Conservation (phyloP, 1,140 invertebrate genomes). For the Papilio glaucus region DNA sequence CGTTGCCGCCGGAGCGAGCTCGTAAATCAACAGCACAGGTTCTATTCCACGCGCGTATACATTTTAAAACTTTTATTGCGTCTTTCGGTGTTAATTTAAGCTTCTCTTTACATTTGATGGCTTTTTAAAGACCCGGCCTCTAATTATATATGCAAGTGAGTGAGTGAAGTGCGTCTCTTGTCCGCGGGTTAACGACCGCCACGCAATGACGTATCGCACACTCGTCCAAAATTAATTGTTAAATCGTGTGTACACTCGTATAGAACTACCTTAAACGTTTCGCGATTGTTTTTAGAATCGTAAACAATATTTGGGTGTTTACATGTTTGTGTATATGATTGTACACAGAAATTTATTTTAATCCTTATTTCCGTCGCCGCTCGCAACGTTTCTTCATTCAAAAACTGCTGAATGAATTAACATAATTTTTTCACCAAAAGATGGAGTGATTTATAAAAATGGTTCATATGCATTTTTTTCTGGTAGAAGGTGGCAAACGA, state of each 20-base stretch:
- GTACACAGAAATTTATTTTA: no score
- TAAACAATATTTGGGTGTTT: no score
- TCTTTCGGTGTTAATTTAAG: constrained; percentile 18
- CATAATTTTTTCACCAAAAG: no score
- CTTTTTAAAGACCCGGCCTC: constrained; percentile 16
- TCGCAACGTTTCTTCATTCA: no score
- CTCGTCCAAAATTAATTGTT: not conserved
- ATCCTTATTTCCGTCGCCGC: no score
- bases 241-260: not conserved
- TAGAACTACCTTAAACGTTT: not conserved
- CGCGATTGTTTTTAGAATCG: no score
- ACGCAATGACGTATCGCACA: not conserved
- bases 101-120: constrained; percentile 25
- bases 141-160: constrained; percentile 10
- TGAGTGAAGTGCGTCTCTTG: not conserved
- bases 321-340: no score
- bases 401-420: no score
- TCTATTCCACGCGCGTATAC: constrained; percentile 5
- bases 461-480: no score
- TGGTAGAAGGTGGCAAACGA: no score
- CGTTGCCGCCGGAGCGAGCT: not conserved
- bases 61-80: constrained; percentile 17
- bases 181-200: not conserved
- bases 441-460: no score
- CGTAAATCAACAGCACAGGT: constrained; percentile 1